phyloP scores from a whole-genome alignment of 2,113 vertebrate species.

The Nestor notabilis region DNA sequence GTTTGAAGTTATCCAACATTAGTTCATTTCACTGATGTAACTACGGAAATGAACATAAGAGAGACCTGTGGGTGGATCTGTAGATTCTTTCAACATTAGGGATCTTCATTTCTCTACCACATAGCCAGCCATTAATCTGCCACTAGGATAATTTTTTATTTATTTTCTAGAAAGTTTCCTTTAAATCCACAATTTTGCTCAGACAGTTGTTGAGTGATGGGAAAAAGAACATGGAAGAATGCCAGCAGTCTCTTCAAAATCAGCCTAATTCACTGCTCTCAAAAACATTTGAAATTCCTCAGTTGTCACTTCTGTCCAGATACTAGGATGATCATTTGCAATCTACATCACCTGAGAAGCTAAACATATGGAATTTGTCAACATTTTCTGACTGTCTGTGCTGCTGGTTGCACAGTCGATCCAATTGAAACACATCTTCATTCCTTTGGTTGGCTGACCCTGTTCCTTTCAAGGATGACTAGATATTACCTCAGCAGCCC shows the following conservation, averaged over 20 bases:
- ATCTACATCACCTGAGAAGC: neutral
- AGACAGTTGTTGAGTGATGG: neutral
- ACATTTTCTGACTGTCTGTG: neutral
- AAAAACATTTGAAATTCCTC: neutral
- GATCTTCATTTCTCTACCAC: neutral
- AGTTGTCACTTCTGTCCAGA: neutral
- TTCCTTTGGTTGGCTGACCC: neutral
- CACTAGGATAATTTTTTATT: neutral
- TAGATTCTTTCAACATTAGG: neutral
- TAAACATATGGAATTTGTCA: conserved; percentile 39
- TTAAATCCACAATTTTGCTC: neutral
- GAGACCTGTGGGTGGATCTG: neutral
- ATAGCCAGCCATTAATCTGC: neutral
- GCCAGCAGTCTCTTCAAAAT: neutral
- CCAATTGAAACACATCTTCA: neutral
- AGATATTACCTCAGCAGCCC: neutral
- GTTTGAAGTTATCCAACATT: neutral
- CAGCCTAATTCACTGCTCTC: neutral
- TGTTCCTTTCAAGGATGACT: conserved; percentile 28
- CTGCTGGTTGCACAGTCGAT: neutral
- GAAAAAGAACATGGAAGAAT: neutral
- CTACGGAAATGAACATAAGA: neutral
- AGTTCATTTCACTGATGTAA: neutral
- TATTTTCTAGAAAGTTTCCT: neutral
- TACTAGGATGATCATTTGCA: neutral